Evolutionary conservation across 2,888 invertebrate species (phyloP).

Genomic region (Periphyllus acericola): DNA sequence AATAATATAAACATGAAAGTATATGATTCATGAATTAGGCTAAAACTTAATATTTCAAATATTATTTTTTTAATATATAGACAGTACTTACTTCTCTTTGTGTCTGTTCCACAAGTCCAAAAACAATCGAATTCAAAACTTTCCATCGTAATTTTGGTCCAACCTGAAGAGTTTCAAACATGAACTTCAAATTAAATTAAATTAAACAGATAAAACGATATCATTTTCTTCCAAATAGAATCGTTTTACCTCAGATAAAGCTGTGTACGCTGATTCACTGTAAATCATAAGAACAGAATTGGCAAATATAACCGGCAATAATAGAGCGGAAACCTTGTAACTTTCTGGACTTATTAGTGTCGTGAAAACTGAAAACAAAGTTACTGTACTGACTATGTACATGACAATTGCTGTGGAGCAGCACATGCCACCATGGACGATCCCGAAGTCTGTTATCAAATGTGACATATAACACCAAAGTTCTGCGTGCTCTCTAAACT

Average conservation of each 20-base stretch:
- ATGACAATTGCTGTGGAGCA: constrained; percentile 7
- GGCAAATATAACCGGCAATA: constrained; percentile 1
- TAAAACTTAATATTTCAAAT: no score
- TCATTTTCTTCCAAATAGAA: background rate
- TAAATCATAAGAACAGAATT: constrained; percentile 13
- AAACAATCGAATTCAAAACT: background rate
- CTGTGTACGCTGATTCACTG: constrained; percentile 23
- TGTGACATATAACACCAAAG: constrained; percentile 51
- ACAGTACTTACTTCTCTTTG: constrained; percentile 18
- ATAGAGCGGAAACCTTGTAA: background rate
- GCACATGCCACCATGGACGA: constrained; percentile 7
- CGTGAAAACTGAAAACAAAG: background rate
- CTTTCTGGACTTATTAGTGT: background rate
- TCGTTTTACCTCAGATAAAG: constrained; percentile 14
- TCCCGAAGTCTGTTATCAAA: constrained; percentile 32
- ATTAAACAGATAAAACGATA: background rate
- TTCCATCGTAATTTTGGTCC: constrained; percentile 34
- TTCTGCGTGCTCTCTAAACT: constrained; percentile 22
- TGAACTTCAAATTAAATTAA: background rate
- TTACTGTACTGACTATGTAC: background rate
- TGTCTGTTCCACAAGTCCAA: background rate
- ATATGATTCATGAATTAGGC: no score
- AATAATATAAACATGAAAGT: no score
- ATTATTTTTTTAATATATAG: no score
- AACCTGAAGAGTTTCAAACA: background rate